Evolutionary conservation across 2,797 vertebrate genomes (phyloP).

Genomic region (Coluber constrictor): DNA sequence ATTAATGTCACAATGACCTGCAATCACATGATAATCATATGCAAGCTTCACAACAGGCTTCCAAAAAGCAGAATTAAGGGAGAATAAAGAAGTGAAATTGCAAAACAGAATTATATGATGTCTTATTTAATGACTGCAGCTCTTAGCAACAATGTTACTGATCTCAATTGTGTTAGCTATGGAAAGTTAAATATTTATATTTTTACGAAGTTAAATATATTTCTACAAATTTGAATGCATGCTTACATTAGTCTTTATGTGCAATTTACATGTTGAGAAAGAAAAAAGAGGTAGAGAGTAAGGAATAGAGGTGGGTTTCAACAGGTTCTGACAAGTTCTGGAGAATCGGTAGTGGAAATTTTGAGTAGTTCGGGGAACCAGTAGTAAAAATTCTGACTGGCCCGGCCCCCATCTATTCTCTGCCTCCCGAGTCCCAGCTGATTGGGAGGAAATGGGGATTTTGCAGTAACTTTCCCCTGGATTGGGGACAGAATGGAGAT

Average conservation of each 20-base stretch:
- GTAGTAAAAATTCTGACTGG: too few relatives aligned
- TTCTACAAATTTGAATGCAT: background rate
- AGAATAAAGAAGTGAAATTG: background rate
- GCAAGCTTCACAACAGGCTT: background rate
- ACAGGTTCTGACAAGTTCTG: too few relatives aligned
- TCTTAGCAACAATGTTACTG: background rate
- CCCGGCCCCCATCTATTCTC: too few relatives aligned
- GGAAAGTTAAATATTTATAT: background rate
- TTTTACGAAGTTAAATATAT: background rate
- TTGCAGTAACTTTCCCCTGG: too few relatives aligned
- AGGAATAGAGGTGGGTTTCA: background rate
- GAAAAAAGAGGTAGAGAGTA: background rate
- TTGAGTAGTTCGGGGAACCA: too few relatives aligned
- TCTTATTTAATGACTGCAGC: background rate
- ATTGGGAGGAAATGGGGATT: too few relatives aligned
- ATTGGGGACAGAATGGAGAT: too few relatives aligned
- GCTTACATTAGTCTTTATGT: background rate
- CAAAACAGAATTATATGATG: background rate
- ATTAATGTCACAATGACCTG: background rate
- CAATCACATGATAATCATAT: background rate
- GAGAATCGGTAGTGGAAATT: too few relatives aligned
- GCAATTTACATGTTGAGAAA: background rate
- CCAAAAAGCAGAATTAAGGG: background rate
- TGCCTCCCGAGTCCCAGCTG: too few relatives aligned
- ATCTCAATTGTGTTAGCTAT: background rate